Percentiles rank a stretch among this genome's conserved stretches.
Conservation (phyloP, 2,113 vertebrate species). For the Megaceryle torquata region DNA sequence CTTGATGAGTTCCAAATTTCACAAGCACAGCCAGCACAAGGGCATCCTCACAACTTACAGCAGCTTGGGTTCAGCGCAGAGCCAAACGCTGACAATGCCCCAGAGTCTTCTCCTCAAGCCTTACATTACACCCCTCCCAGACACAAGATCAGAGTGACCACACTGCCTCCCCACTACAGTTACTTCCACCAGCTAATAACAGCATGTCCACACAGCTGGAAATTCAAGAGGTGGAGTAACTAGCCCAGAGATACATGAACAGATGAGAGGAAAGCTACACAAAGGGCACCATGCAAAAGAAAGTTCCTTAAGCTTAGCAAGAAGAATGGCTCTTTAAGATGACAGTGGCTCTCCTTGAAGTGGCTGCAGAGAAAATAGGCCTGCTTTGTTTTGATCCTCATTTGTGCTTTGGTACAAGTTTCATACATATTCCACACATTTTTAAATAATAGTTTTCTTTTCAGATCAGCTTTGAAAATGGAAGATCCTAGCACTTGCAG, state of each 20-base stretch:
- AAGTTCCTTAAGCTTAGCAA: slow-evolving; percentile 32
- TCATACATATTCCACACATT: neutral
- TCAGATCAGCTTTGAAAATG: neutral
- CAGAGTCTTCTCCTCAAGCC: neutral
- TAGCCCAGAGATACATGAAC: neutral
- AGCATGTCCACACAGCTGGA: neutral
- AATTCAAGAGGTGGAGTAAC: neutral
- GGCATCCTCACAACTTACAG: neutral
- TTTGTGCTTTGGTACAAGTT: neutral
- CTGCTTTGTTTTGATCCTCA: slow-evolving; percentile 42
- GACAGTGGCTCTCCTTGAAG: slow-evolving; percentile 8
- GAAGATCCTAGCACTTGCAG: neutral
- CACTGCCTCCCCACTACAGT: neutral
- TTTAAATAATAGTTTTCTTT: neutral
- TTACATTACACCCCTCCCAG: neutral
- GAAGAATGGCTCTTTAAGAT: slow-evolving; percentile 44
- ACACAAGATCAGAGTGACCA: neutral
- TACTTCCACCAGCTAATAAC: neutral
- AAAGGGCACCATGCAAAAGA: slow-evolving; percentile 1
- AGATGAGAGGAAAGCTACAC: neutral
- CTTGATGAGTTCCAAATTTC: neutral
- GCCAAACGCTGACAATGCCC: neutral
- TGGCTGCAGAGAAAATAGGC: neutral
- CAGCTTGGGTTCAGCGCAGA: neutral
- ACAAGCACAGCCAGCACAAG: neutral